Evolutionary conservation across 2,797 vertebrate species (phyloP).

Genomic region (Urophycis tenuis): DNA sequence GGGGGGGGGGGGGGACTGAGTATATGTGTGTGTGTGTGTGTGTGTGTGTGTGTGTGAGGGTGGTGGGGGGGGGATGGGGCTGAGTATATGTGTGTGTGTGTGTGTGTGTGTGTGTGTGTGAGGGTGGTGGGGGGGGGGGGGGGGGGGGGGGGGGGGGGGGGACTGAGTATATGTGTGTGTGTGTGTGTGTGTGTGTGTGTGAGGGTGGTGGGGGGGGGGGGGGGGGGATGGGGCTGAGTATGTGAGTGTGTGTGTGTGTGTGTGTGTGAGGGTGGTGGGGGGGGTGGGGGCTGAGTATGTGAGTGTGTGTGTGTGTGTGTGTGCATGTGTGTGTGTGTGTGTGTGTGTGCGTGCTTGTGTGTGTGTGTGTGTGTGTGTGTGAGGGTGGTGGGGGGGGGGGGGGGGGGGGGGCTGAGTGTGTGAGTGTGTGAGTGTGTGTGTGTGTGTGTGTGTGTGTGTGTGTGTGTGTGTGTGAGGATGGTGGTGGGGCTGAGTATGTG

Average conservation of each 20-base stretch:
- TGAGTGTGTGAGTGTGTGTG: neutral
- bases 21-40: neutral
- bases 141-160: neutral
- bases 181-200: too few relatives aligned
- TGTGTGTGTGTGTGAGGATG: too few relatives aligned
- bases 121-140: neutral
- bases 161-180: neutral
- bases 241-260: too few relatives aligned
- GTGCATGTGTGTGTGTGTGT: too few relatives aligned
- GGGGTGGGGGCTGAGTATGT: neutral
- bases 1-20: too few relatives aligned
- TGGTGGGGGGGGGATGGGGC: neutral
- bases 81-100: neutral
- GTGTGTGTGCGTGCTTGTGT: neutral
- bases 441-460: too few relatives aligned
- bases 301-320: too few relatives aligned
- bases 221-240: too few relatives aligned
- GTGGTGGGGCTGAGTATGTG: neutral
- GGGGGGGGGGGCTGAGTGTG: slow-evolving; percentile 4
- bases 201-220: neutral
- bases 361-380: too few relatives aligned
- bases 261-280: too few relatives aligned
- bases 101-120: too few relatives aligned
- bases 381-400: neutral
- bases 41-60: neutral